Evolutionary conservation across 2,797 vertebrate species (phyloP).

Genomic region (Diplodus sargus): DNA sequence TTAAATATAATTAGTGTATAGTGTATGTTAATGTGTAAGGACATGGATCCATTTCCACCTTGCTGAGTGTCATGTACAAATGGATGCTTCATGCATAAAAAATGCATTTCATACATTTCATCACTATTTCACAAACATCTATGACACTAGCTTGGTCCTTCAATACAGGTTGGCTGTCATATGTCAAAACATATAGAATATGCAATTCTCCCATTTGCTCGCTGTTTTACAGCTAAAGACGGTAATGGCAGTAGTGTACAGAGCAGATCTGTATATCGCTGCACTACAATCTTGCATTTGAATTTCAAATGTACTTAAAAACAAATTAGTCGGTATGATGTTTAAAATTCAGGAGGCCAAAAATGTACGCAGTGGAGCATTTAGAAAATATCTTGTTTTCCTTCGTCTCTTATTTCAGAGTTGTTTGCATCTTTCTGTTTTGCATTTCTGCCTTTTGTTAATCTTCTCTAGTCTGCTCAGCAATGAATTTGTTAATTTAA

Average conservation of each 20-base stretch:
- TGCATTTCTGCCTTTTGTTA: conserved; percentile 20
- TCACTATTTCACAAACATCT: too few relatives aligned
- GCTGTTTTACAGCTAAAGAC: neutral
- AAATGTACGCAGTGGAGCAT: neutral
- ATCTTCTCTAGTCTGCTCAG: conserved; percentile 11
- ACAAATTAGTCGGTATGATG: neutral
- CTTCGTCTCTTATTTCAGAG: neutral
- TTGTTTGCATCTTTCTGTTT: neutral
- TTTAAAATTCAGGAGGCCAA: conserved; percentile 4
- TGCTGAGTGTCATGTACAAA: too few relatives aligned
- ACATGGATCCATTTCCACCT: too few relatives aligned
- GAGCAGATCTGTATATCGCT: neutral
- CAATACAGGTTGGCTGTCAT: too few relatives aligned
- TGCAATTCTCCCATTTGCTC: neutral
- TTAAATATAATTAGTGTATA: too few relatives aligned
- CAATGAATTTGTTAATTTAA: conserved; percentile 13
- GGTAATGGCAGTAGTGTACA: neutral
- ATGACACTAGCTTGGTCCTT: too few relatives aligned
- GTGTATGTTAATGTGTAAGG: too few relatives aligned
- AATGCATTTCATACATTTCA: too few relatives aligned
- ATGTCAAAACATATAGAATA: conserved; percentile 4
- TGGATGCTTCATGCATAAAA: too few relatives aligned
- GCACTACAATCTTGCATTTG: neutral
- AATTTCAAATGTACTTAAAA: neutral
- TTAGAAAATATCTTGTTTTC: neutral